Conservation (phyloP, 2,888 invertebrate genomes). For the Mylabris sibirica region DNA sequence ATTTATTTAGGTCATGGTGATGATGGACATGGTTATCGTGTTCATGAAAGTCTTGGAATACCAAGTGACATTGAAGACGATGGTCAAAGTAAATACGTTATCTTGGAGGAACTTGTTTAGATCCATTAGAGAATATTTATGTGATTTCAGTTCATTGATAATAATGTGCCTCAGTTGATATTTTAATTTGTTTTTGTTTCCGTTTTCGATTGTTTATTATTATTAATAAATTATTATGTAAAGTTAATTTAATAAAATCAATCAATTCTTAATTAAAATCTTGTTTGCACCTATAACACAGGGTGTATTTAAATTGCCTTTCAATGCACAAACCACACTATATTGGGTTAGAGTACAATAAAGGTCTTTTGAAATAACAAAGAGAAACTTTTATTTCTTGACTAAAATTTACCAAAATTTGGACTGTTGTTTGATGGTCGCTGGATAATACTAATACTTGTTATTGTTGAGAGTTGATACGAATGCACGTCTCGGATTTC, state of each 20-base stretch:
- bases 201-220: neutral
- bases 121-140: neutral
- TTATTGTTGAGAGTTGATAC: no score
- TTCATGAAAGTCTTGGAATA: constrained; percentile 26
- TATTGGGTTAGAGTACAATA: no score
- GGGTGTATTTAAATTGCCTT: no score
- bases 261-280: neutral
- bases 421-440: no score
- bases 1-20: constrained; percentile 27
- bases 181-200: constrained; percentile 1
- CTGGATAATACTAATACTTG: no score
- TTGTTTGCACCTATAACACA: no score
- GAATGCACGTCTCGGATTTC: no score
- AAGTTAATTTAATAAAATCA: neutral
- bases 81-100: neutral
- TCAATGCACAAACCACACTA: no score
- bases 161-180: constrained; percentile 2
- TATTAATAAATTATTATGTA: neutral
- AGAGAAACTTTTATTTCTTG: no score
- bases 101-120: neutral
- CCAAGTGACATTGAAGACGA: constrained; percentile 27
- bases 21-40: constrained; percentile 18
- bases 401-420: no score
- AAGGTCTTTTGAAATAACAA: no score
- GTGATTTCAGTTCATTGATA: neutral